A percentile compares a stretch with the other conserved stretches of the same genome.
These are phyloP conservation scores for Cheilosia variabilis DNA, from an alignment of 2,888 invertebrate species.

Conservation along the genomic window DNA sequence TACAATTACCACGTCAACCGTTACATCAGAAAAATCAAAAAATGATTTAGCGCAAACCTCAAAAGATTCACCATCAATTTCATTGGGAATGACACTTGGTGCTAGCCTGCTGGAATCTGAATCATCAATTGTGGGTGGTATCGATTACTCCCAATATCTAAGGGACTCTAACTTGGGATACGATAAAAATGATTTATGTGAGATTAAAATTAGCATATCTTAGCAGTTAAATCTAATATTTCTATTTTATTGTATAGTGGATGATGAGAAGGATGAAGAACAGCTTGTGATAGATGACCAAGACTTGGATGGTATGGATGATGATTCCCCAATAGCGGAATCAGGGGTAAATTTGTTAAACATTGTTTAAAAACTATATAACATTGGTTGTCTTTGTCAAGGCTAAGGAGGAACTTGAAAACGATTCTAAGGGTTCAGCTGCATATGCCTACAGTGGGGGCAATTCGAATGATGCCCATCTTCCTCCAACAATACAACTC, in stretches of 20 bases:
- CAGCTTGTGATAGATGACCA: constrained; percentile 82
- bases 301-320: constrained; percentile 81
- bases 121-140: constrained; percentile 76
- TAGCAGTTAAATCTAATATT: background rate
- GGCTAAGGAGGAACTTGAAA: constrained; percentile 50
- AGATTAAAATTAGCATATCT: constrained; percentile 66
- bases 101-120: constrained; percentile 6
- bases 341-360: constrained; percentile 16
- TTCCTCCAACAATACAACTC: constrained; percentile 46
- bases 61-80: constrained; percentile 73
- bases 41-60: constrained; percentile 58
- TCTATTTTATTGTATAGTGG: constrained; percentile 80
- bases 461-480: constrained; percentile 33
- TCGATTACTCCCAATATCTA: constrained; percentile 83
- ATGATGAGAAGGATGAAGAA: constrained; percentile 86
- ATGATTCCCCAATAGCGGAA: constrained; percentile 48
- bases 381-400: background rate
- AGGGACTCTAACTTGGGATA: constrained; percentile 82
- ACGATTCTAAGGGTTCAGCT: constrained; percentile 34
- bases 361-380: background rate
- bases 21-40: constrained; percentile 40
- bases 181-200: constrained; percentile 80
- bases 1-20: constrained; percentile 51
- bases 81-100: constrained; percentile 13
- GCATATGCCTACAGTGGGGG: constrained; percentile 15